Base-by-base conservation (phyloP, 1,140 invertebrate genomes). In the Magallana ariakensis region DNA sequence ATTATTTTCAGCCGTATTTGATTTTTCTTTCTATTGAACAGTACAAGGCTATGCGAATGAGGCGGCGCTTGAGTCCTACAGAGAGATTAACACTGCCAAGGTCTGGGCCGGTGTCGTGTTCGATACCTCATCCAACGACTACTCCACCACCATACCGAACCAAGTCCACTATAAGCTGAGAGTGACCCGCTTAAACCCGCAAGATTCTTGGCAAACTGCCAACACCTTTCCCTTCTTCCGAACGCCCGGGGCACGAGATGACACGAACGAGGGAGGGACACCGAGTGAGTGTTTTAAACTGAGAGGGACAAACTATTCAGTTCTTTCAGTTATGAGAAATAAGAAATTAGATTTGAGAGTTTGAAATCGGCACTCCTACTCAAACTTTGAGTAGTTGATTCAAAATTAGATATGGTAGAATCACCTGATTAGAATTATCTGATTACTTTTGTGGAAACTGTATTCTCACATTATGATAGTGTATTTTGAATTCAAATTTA, bases 181-280 rank as follows among this genome's bases (percentile, higher is more conserved):
- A 16, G 86, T 89, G 26, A 56, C 86, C 15, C 86, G 62, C 6
- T 6, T 58, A 16, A 26, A 87, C 19, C 83, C 87, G 26, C 58
- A 83, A 0, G 89, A 91, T n/a, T 75, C 66, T 84, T 97, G 97
- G 96, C 94, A 95, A 83, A 97, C 97, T 0, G 95, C 96, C 89
- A 92, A 96, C 8, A 91, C 96, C 13, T 97, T 96, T 93, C 96
- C 96, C 4, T 88, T 96, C 11, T 97, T 96, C 92, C 96, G 96
- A 90, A 93, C 95, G 16, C 95, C 96, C 10, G 96, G 96, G 5
- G 96, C 96, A 3, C 94, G 97, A 87, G 94, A 95, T 83, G 91
- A 95, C n/a, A 15, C 70, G 0, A 22, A n/a, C 10, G 84, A 46
- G 22, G 96, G 96, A n/a, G 96, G 96, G 90, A 94, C 93, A 90